phyloP scores from a whole-genome alignment of 2,888 invertebrate species.

The Drosophila incognita region DNA sequence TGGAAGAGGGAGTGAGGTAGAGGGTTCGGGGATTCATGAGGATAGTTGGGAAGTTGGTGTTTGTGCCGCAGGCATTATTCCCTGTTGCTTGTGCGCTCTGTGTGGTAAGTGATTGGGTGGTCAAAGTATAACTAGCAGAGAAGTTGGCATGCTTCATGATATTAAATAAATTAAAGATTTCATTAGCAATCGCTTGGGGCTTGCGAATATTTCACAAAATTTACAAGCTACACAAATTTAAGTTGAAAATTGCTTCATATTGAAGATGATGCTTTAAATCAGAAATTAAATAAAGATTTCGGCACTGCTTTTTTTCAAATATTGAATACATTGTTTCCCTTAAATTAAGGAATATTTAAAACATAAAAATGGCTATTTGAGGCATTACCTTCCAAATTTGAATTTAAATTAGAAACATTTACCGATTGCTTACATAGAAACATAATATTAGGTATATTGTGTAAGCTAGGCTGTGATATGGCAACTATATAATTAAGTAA shows the following conservation, averaged over 20 bases:
- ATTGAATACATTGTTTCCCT: rapidly evolving
- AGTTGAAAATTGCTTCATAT: neutral
- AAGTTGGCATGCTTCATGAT: neutral
- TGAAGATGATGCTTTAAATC: neutral
- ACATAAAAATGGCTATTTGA: neutral
- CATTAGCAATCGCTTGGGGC: slow-evolving; percentile 4
- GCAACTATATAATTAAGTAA: neutral
- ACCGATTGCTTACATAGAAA: neutral
- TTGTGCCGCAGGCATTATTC: slow-evolving; percentile 14
- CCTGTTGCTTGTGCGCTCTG: slow-evolving; percentile 14
- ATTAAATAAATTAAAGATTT: slow-evolving; percentile 1
- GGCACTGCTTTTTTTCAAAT: neutral
- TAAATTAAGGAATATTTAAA: neutral
- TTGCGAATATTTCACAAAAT: neutral
- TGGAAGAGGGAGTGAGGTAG: neutral
- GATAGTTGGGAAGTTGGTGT: neutral
- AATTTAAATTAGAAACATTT: neutral
- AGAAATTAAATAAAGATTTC: neutral
- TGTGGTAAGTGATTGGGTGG: slow-evolving; percentile 37
- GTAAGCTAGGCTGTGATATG: neutral
- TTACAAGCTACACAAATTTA: neutral
- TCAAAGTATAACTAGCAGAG: slow-evolving; percentile 18
- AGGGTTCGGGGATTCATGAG: neutral
- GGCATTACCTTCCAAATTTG: neutral
- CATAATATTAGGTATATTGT: neutral